Conservation (phyloP, 2,888 invertebrate species). For the Entomobrya proxima region DNA sequence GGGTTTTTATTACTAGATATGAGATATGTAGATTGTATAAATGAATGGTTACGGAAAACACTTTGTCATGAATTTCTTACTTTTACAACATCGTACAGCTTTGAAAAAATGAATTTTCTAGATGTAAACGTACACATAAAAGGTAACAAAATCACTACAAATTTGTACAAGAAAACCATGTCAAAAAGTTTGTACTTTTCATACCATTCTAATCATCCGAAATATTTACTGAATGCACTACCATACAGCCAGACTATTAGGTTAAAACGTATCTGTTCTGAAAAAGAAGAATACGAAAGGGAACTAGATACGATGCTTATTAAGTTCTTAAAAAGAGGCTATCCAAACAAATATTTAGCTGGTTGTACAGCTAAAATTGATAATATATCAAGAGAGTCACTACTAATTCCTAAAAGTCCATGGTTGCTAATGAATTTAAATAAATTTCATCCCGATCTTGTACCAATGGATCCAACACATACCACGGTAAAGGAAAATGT, state of each 20-base stretch:
- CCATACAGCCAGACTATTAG: background rate
- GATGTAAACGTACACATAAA: background rate
- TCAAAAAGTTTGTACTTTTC: background rate
- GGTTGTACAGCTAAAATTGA: background rate
- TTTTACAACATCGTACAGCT: conserved; percentile 8
- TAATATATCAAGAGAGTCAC: background rate
- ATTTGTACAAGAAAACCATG: background rate
- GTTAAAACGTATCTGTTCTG: background rate
- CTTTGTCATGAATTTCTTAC: conserved; percentile 25
- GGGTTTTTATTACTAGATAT: conserved; percentile 18
- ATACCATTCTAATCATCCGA: background rate
- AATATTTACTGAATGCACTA: background rate
- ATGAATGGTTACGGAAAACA: background rate
- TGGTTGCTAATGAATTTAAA: background rate
- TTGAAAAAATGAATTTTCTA: background rate
- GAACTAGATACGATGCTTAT: background rate
- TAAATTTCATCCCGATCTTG: too few species aligned
- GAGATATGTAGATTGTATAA: background rate
- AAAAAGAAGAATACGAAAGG: background rate
- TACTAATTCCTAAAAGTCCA: background rate
- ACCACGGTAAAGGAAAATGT: too few species aligned
- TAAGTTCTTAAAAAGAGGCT: background rate
- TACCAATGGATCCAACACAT: too few species aligned
- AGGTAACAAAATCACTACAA: background rate
- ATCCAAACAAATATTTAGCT: background rate